These are phyloP conservation scores for Hipposideros armiger DNA, from an alignment of 2,113 vertebrate genomes.

Conservation along the genomic window DNA sequence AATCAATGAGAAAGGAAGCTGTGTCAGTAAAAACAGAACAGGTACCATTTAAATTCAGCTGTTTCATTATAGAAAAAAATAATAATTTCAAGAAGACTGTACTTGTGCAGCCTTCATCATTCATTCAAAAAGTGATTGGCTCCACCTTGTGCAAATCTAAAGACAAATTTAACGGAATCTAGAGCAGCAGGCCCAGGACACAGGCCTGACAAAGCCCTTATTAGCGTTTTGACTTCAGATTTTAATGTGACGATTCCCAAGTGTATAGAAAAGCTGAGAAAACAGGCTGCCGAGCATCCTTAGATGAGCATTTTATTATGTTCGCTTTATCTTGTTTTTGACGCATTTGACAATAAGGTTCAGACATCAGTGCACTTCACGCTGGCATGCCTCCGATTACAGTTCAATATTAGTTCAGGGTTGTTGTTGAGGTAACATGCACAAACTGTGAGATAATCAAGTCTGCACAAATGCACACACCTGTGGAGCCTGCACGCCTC, in stretches of 20 bases:
- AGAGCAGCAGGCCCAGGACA: neutral
- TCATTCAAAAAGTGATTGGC: neutral
- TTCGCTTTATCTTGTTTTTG: neutral
- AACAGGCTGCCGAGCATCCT: fast-evolving
- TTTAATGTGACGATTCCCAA: neutral
- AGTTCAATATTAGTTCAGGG: neutral
- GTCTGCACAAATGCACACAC: fast-evolving
- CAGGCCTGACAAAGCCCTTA: neutral
- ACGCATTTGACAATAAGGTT: neutral
- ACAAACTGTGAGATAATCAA: neutral
- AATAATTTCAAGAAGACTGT: neutral
- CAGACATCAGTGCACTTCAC: too few species aligned
- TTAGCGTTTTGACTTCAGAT: neutral
- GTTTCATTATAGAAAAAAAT: neutral
- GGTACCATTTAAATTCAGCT: neutral
- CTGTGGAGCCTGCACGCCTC: fast-evolving
- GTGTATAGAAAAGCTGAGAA: neutral
- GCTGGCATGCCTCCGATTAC: fast-evolving
- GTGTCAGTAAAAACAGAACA: neutral
- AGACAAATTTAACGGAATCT: neutral
- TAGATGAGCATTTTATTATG: neutral
- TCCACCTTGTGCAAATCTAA: neutral
- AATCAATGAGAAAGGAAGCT: neutral
- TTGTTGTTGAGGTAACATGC: neutral
- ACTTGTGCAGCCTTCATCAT: neutral